Base-by-base conservation (phyloP, 1,140 invertebrate species). In the Hylaeus volcanicus region DNA sequence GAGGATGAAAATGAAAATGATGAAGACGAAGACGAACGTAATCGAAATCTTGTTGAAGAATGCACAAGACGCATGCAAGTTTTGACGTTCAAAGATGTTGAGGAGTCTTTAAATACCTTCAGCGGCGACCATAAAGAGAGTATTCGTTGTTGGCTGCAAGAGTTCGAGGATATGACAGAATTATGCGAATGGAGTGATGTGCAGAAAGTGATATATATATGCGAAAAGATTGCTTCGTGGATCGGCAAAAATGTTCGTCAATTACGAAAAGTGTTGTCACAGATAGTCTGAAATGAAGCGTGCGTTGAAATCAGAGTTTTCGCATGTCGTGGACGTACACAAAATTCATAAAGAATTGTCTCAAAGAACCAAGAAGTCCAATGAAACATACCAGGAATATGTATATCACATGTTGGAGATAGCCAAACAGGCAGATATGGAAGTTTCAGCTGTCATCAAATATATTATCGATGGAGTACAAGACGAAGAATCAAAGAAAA, bases 71-170 rank as follows among this genome's bases (percentile, higher is more conserved):
- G 6, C 2, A 64, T 55, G 37, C 61, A 55, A 5, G 1, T 37
- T 41, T 43, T 43, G 5, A 65, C 37, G 14, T 55, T 74, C n/a
- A 55, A 8, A 12, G 72, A 74, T 53, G 72, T 74, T 2, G 72
- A 74, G 15, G 72, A 64, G 3, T 39, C 58, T 1, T 5, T 74
- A 6, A 37, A n/a, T 51, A 48, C 45, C 0, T 73, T 61, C 43
- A 14, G 43, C 8, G 58, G 48, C 15, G 60, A 55, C 12, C 3
- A 55, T n/a, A 64, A 63, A 0, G 8, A 9, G 0, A 51, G 39
- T 6, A 26, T 64, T 14, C n/a, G 15, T 9, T 1, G 6, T 0
- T 74, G 51, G 15, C 1, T 56, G 3, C 3, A 41, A 2, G 48
- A 74, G 9, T 43, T 74, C 4, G 26, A 26, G 26, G 26, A 26